phyloP scores from a whole-genome alignment of 2,113 vertebrate species.

The Dolichotis patagonum region DNA sequence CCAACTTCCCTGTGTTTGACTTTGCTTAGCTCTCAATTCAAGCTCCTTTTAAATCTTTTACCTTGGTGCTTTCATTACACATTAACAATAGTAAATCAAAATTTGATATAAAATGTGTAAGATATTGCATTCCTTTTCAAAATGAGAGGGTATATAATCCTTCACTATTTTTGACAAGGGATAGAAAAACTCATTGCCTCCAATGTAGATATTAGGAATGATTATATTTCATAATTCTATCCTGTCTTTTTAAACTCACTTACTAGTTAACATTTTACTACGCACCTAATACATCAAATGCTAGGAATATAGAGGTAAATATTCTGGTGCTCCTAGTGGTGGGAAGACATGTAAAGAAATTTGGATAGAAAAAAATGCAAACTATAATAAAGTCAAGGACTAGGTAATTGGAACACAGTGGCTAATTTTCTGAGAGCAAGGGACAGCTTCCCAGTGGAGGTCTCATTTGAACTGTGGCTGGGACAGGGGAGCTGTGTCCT shows the following conservation, averaged over 20 bases:
- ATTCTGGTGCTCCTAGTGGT: not conserved
- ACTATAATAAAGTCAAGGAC: not conserved
- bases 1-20: not conserved
- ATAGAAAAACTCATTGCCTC: not conserved
- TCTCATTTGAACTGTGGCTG: not conserved
- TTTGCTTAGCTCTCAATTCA: not conserved
- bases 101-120: not conserved
- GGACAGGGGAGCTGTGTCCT: not conserved
- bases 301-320: not conserved
- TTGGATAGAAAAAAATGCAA: not conserved
- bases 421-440: not conserved
- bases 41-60: not conserved
- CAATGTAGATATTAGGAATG: not conserved
- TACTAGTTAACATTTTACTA: not conserved
- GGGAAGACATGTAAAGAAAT: not conserved
- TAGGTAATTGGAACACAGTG: not conserved
- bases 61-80: not conserved
- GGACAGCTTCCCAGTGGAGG: not conserved
- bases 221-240: not conserved
- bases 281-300: not conserved
- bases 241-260: not conserved
- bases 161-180: not conserved
- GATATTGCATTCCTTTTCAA: not conserved
- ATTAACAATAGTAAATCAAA: constrained; percentile 9
- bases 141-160: not conserved